Base-by-base conservation (phyloP, 1,140 invertebrate genomes). In the Drosophila serrata region DNA sequence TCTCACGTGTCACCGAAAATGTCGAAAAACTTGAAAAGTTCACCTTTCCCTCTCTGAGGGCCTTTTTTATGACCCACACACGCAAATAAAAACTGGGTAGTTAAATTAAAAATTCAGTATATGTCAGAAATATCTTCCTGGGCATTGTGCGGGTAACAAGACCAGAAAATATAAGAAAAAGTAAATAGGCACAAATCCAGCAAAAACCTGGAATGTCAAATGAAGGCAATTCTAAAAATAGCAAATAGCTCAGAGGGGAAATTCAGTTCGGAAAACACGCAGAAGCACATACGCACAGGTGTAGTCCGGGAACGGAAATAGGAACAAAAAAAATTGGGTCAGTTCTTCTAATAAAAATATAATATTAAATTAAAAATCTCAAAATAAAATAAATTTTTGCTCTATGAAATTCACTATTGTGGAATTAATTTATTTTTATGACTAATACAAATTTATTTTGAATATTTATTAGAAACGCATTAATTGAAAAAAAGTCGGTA, bases 81-180 rank as follows among this genome's bases (percentile, higher is more conserved):
- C 56, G 76, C 76, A 79, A 75, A 87, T 80, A 84, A 84, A 84
- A 84, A 84, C 64, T 58, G 77, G 62, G 76, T 72, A 84, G 72
- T 84, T 72, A 80, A 76, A 84, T 84, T 76, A 84, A 79, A 84
- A 79, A 84, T 84, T 74, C 61, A 73, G 72, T 60, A 39, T 72
- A 67, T 57, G 40, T 40, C 53, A 27, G 40, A 45, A 57, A 55
- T 58, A 49, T 45, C 24, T 35, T 35, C 42, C 40, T 37, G 42
- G 62, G 35, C 51, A 59, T 70, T 72, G 68, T 72, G 17, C 58
- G 27, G 27, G 9, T n/a, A 19, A 15, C 24, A 46, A 24, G 27
- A 31, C 13, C 37, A 12, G 46, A 29, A 6, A n/a, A 22, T 37
- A n/a, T 12, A 39, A 13, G 42, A 58, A 49, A 13, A 49, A 27